Base-by-base conservation (phyloP, 2,797 vertebrate genomes). In the Pyrocephalus nanus region DNA sequence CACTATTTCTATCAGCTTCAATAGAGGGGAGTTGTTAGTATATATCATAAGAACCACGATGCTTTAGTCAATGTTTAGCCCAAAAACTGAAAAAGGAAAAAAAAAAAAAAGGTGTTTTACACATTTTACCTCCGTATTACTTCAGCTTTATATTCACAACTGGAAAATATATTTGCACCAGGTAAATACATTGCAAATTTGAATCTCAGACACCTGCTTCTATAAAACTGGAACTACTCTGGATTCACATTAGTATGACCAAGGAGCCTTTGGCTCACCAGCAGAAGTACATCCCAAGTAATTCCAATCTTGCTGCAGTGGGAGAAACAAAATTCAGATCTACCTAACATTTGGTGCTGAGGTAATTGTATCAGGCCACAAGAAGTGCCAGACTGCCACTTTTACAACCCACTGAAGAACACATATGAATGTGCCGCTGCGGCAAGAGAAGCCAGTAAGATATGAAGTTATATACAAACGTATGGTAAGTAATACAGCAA, bases 81-180 rank as follows among this genome's bases (percentile, higher is more conserved):
- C 34, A 62, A 73, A 85, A 85, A 45, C 22, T 50, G 15, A 64
- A 80, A 83, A 74, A 34, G 7, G 7, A n/a, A 67, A 21, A 62
- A 61, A 2, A 1, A 42, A 40, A 40, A 40, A 40, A 40, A 40
- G 13, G 29, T 11, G 8, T 22, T 86, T 92, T 77, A 38, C 90
- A 55, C 58, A 84, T 69, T 92, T 72, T 51, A 47, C 25, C 25
- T 78, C 50, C 75, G 7, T 65, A 78, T 81, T 88, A 65, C 47
- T 58, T 88, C 83, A 88, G 51, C 40, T 96, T 86, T 92, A 93
- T 69, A 29, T 58, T 88, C 80, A 88, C 54, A 95, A 36, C 66
- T 36, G 47, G 38, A 90, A 93, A 90, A 92, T 66, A 26, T 25
- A 90, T 78, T 84, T 88, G 27, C 38, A 78, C 38, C 29, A 62